Evolutionary conservation across 2,888 invertebrate species (phyloP), one percentile per base, ranked within the genome.

Genomic region (Apamea anceps): DNA sequence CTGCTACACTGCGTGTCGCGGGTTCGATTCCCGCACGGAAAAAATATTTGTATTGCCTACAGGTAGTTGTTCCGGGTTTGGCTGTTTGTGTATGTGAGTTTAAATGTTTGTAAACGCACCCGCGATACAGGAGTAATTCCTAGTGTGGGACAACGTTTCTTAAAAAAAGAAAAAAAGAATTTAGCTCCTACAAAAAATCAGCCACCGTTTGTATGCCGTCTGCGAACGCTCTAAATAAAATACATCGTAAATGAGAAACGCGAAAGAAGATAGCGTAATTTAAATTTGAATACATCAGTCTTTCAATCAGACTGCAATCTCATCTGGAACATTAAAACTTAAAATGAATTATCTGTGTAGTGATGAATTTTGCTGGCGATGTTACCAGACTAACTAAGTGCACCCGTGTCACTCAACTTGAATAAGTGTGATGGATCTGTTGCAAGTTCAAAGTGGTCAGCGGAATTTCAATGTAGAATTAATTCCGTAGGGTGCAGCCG

Each of bases 341-440:
- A 75, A 75, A 85, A 85, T 87, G 72, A 71, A 79, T 32, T 79
- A 78, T 63, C 51, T 67, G 54, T 77, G 48, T 66, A 60, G 57
- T 71, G 57, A 75, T 82, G 74, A 78, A 79, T 85, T 83, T 79
- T 77, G 85, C 71, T 74, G 25, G 45, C 78, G 77, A 85, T 67
- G 28, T 77, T 87, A 83, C 77, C 12, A 70, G 68, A 73, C 80
- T 87, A 83, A 82, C 80, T 87, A 85, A 83, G 81, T 85, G 83
- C 79, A 79, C 70, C 25, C 48, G n/a, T 85, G 83, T 88, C 89
- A 83, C 80, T 85, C 75, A 83, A 71, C 75, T 85, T 72, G 73
- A 75, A 83, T 84, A 80, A 84, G 72, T 81, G 77, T 81, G 81
- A 83, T 77, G 78, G 75, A 77, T 77, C 21, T 13, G 68, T 45